These are phyloP conservation scores for Pagrus major DNA, from an alignment of 2,113 vertebrate species.

Conservation along the genomic window DNA sequence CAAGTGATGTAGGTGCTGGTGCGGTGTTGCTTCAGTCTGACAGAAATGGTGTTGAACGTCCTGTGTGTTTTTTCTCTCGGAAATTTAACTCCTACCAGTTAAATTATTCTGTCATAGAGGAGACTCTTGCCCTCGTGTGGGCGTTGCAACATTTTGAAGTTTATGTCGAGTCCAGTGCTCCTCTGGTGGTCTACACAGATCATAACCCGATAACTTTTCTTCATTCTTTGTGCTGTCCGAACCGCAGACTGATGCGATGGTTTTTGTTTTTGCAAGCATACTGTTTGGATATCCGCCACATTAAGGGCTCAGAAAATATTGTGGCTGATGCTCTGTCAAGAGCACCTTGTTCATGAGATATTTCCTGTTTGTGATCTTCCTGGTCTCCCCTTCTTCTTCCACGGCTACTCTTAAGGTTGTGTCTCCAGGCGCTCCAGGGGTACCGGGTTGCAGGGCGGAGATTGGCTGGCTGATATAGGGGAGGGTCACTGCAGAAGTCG, in stretches of 20 bases:
- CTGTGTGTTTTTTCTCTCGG: too few species aligned
- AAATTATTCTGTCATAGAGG: too few species aligned
- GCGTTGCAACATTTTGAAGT: neutral
- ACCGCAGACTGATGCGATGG: neutral
- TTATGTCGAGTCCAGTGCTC: neutral
- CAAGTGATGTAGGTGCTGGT: too few species aligned
- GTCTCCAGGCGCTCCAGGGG: neutral
- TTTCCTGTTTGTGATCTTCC: neutral
- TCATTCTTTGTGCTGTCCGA: neutral
- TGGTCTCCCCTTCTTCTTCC: neutral
- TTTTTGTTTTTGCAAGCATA: neutral
- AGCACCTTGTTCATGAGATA: neutral
- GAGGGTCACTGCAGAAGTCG: too few species aligned
- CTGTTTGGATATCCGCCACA: conserved; percentile 2
- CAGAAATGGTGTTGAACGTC: too few species aligned
- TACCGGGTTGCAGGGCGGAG: neutral
- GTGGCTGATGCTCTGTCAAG: neutral
- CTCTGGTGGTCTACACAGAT: neutral
- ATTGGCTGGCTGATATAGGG: too few species aligned
- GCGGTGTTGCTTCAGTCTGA: too few species aligned
- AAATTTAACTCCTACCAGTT: too few species aligned
- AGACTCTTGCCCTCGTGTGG: neutral
- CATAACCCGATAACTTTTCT: neutral
- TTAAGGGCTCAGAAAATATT: neutral
- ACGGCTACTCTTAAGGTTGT: neutral